These are phyloP conservation scores for Aphaenogaster floridana DNA, from an alignment of 1,140 invertebrate genomes.

Conservation along the genomic window DNA sequence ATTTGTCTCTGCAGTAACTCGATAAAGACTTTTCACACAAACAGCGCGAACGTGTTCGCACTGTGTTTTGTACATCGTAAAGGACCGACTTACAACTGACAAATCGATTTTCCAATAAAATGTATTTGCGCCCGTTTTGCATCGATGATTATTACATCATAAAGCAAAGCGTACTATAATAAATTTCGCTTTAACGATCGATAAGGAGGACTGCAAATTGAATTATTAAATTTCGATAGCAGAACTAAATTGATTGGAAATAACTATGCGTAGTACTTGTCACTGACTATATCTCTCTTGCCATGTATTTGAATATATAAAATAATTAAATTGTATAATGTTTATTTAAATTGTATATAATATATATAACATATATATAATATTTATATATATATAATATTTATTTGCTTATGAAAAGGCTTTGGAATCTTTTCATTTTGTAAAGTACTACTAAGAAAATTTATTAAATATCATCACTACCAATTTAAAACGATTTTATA, in stretches of 20 bases:
- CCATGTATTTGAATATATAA: neutral
- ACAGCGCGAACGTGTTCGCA: conserved; percentile 44
- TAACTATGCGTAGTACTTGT: neutral
- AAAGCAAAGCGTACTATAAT: conserved; percentile 2
- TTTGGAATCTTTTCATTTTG: neutral
- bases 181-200: conserved; percentile 44
- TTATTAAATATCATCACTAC: neutral
- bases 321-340: neutral
- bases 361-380: neutral
- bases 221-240: conserved; percentile 57
- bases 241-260: conserved; percentile 46
- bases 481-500: conserved; percentile 29
- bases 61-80: neutral
- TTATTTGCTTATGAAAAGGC: neutral
- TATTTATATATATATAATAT: neutral
- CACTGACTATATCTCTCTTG: neutral
- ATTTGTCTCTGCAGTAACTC: conserved; percentile 64
- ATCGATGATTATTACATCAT: neutral
- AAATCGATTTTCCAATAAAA: conserved; percentile 61
- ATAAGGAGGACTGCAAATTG: neutral
- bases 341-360: neutral
- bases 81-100: conserved; percentile 3
- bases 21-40: conserved; percentile 66
- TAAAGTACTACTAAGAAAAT: neutral
- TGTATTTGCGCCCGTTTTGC: conserved; percentile 46